Base-by-base conservation (phyloP, 2,113 vertebrate genomes). In the Lampris incognitus region DNA sequence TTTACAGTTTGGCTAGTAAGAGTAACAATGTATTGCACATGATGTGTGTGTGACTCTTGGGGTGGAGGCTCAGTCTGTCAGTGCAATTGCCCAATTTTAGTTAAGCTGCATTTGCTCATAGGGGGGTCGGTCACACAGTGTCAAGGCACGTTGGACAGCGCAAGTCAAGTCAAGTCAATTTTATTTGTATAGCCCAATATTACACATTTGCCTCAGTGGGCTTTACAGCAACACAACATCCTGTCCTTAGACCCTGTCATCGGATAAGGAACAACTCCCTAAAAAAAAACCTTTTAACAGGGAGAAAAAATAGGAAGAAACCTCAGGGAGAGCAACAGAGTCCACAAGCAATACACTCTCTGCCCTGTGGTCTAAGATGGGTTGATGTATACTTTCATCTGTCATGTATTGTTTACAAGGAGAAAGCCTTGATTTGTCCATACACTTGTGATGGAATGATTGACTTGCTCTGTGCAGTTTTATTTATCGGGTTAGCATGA, bases 51-150 rank as follows among this genome's bases (percentile, higher is more conserved):
- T 44, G 24, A 24, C 41, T 54, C 39, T 56, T 57, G 4, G 44
- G 11, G 50, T 46, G 3, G 36, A 54, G 38, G 61, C 55, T 49
- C 13, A 63, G 13, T 61, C 70, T 82, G 80, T 59, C 69, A 39
- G 44, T 64, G 55, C 64, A 72, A 79, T 82, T 83, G 82, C 63
- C 44, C 72, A 69, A 56, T 73, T 66, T 64, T 63, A 65, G 56
- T 46, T 77, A 72, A 69, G 69, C 62, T 7, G 9, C 66, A 74
- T 75, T 67, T 58, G 72, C 78, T 78, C 72, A 52, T 68, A 37
- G 66, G 78, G 73, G 24, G 24, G 24, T 24, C 24, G 24, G 76
- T 81, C 71, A 68, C 40, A 3, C 41, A 57, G 60, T 57, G 74
- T 51, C 2, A 38, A 60, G 52, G 54, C 57, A 50, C 44, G 50